A percentile compares a stretch with the other conserved stretches of the same genome.
phyloP scores from a whole-genome alignment of 2,888 invertebrate species.

The Cremastinae sp. region DNA sequence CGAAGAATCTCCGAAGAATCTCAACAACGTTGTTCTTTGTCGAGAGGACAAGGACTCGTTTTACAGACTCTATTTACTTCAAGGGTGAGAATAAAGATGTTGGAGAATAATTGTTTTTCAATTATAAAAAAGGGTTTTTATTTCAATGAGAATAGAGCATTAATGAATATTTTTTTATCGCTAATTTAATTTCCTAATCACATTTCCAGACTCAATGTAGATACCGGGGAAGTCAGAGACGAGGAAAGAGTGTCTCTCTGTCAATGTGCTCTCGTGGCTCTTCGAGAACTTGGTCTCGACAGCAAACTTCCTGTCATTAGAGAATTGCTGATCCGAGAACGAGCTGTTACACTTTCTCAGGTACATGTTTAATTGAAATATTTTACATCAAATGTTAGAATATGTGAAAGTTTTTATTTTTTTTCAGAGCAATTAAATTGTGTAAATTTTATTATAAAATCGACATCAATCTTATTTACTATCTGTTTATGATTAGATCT shows the following conservation, averaged over 20 bases:
- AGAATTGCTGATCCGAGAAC: constrained; percentile 85
- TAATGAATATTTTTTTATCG: background rate
- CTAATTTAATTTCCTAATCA: background rate
- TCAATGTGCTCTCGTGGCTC: constrained; percentile 87
- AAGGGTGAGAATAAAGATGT: constrained; percentile 83
- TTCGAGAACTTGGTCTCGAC: constrained; percentile 85
- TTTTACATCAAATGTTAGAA: background rate
- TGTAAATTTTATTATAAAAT: background rate
- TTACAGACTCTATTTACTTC: constrained; percentile 87
- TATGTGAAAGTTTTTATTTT: background rate
- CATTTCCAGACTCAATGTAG: constrained; percentile 86
- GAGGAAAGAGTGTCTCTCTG: constrained; percentile 88
- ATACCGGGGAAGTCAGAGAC: constrained; percentile 83
- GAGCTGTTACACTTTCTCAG: constrained; percentile 86
- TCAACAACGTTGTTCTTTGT: constrained; percentile 88
- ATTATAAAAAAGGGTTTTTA: background rate
- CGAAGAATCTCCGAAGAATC: constrained; percentile 87
- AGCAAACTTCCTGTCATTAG: constrained; percentile 86
- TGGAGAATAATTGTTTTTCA: constrained; percentile 15
- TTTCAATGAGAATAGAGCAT: background rate
- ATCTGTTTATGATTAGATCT: no score
- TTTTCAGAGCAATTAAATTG: background rate
- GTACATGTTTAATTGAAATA: constrained; percentile 62
- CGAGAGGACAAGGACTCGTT: constrained; percentile 85
- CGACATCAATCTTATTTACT: background rate